These are phyloP conservation scores for Lumbricus terrestris DNA, from an alignment of 2,888 invertebrate genomes.

Conservation along the genomic window DNA sequence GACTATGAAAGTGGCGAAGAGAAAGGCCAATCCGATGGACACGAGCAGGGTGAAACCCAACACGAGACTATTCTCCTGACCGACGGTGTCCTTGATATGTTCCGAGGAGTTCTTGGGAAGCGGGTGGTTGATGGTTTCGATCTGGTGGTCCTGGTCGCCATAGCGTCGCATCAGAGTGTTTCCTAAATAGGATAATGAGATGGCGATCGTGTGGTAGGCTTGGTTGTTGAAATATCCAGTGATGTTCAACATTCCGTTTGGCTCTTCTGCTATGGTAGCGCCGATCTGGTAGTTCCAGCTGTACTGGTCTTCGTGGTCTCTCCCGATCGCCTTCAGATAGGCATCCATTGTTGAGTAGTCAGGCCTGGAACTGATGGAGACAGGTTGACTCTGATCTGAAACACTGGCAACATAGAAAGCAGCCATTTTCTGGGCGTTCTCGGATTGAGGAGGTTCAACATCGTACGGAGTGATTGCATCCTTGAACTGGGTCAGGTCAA, in stretches of 20 bases:
- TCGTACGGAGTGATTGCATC: no score
- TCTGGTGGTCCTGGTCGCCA: conserved; percentile 4
- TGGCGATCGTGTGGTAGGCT: not conserved
- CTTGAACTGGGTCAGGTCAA: no score
- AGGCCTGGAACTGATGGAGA: no score
- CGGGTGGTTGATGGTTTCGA: not conserved
- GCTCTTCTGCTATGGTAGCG: not conserved
- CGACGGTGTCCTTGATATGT: no score
- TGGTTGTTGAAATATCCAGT: not conserved
- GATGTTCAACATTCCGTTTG: not conserved
- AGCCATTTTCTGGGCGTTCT: no score
- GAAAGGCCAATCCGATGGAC: no score
- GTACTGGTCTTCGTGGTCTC: not conserved
- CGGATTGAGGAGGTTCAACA: no score
- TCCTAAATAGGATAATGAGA: not conserved
- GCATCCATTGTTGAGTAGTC: not conserved
- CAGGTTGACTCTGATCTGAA: no score
- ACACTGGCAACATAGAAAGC: no score
- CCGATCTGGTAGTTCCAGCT: not conserved
- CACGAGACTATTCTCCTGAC: no score
- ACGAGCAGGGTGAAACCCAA: no score
- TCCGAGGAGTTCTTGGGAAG: not conserved
- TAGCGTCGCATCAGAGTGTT: conserved; percentile 25
- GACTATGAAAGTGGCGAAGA: no score
- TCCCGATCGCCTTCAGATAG: not conserved